Base-by-base conservation (phyloP, 2,888 invertebrate genomes). In the Mylabris sibirica region DNA sequence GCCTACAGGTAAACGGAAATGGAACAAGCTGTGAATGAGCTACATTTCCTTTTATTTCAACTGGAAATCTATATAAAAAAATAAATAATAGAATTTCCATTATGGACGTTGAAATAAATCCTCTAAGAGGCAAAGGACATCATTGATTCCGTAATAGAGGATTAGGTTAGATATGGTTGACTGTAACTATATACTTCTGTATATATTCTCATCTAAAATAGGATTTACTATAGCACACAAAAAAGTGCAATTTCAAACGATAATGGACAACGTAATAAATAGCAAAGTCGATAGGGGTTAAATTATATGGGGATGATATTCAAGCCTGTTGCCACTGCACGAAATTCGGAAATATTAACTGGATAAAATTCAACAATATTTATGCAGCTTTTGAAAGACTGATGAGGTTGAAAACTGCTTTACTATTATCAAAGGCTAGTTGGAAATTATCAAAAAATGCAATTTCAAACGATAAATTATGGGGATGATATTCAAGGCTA, bases 181-280 rank as follows among this genome's bases (percentile, higher is more conserved):
- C 41, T 44, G 4, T 44, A 44, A n/a, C 4, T 17, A 17, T 44
- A 17, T 44, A 17, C n/a, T n/a, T n/a, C 3, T 38, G 38, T 44
- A 9, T 5, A 44, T 49, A 20, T 49, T 20, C 11, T 49, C 49
- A 49, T 11, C 49, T 17, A 17, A 49, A 20, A 9, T 22, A 11
- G 49, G 49, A 49, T 49, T 22, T 49, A 20, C 49, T 49, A 20
- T 9, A 17, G 49, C 9, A 22, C 41, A 44, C 30, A 30, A 30
- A 44, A 44, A 44, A 44, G 41, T 44, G 41, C 41, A 44, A 44
- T 49, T 49, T 22, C 49, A 11, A 30, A 20, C 49, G 49, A 49
- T 49, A 49, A 49, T 49, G 20, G 17, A 20, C 49, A 49, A 49
- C 49, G 49, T 49, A 49, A 49, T 49, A 49, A 49, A 49, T 49